Evolutionary conservation across 2,888 invertebrate genomes (phyloP), one percentile per base, ranked within the genome.

Genomic region (Epirrhoe alternata): DNA sequence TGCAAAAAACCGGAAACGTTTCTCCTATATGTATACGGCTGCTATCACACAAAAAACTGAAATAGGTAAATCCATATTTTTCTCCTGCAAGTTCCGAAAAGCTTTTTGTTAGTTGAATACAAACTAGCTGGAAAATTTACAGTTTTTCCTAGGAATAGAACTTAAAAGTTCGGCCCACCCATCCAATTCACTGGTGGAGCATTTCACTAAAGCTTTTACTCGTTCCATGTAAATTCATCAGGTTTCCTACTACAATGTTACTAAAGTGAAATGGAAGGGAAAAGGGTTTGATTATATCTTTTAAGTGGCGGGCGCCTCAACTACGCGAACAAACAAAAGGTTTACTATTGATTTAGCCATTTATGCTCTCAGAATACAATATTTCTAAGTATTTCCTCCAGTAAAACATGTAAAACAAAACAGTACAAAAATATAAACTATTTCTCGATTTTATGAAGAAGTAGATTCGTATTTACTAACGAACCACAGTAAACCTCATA

Each of bases 241-340:
- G 47, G 30, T n/a, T 17, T 35, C 17, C 33, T 50, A 33, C 38
- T 50, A 6, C 50, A 51, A 55, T 62, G 49, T 50, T 50, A 62
- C 38, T 17, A 55, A 55, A 55, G 50, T 55, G 49, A 49, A 62
- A 55, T 62, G 38, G 14, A 56, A 56, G 38, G 55, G 50, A 62
- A 62, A 62, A 62, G 52, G 69, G 51, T 69, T 69, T 57, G 67
- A 67, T 66, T 61, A 65, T 66, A 55, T 67, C 68, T 71, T 58
- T 68, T 61, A 38, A 69, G 67, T 62, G 52, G 38, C 66, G 70
- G 53, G 59, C 38, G 57, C 61, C 58, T 61, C 24, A 47, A 62
- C 55, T 51, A 56, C 16, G 17, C 49, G 42, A 55, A 55, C 24
- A 49, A 62, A 51, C 50, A 42, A 50, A 51, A 16, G 47, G 47